phyloP scores from a whole-genome alignment of 2,797 vertebrate genomes.

The Arremon brunneinucha region DNA sequence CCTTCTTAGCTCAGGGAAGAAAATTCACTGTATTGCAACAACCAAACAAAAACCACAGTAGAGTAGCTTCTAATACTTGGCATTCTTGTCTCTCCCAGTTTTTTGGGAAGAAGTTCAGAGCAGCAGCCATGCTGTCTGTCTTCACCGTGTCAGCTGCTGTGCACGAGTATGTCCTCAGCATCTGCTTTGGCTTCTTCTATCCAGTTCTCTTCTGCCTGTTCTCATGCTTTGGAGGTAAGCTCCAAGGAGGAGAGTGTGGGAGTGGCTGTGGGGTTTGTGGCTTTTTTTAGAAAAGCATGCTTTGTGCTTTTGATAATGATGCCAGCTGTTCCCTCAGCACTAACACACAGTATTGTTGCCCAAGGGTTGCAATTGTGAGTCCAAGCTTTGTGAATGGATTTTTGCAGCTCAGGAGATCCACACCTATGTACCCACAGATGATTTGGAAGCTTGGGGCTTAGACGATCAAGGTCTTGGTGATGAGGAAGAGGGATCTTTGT shows the following conservation, averaged over 20 bases:
- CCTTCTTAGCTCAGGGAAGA: not conserved
- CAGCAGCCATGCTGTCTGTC: constrained; percentile 89
- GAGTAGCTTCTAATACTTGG: not conserved
- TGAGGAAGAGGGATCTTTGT: not conserved
- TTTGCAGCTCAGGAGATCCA: not conserved
- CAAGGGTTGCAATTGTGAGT: not conserved
- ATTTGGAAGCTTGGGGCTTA: not conserved
- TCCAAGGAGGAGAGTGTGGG: not conserved
- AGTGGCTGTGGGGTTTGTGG: not conserved
- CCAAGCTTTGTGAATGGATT: not conserved
- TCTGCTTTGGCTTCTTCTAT: constrained; percentile 93
- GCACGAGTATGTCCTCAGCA: constrained; percentile 87
- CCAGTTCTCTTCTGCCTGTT: constrained; percentile 92
- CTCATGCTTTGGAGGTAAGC: constrained; percentile 95
- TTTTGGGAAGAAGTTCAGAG: constrained; percentile 85
- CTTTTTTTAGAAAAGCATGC: not conserved
- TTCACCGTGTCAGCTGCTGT: constrained; percentile 89
- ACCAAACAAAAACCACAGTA: not conserved
- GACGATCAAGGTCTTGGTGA: not conserved
- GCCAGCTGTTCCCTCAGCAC: not conserved
- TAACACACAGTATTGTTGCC: not conserved
- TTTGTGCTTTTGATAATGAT: not conserved
- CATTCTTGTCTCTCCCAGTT: constrained; percentile 74
- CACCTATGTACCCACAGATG: rapidly evolving
- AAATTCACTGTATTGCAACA: not conserved